Evolutionary conservation across 2,888 invertebrate species (phyloP), one percentile per base, ranked within the genome.

Genomic region (Biston betularia): DNA sequence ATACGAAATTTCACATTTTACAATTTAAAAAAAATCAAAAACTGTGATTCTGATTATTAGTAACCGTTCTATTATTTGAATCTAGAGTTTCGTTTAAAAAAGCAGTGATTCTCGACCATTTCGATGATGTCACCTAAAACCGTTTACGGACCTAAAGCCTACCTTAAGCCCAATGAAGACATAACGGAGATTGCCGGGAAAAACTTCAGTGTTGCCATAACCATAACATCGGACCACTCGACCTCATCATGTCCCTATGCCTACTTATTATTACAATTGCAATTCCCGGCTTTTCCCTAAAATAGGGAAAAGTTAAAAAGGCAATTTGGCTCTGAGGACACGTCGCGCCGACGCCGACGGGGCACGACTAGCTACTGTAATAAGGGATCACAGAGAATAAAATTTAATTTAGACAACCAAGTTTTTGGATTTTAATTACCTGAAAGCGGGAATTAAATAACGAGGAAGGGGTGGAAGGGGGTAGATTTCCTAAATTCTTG

Each of bases 291-390:
- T 85, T 83, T 88, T 89, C 88, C 88, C 89, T 88, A 92, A 92
- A 93, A 93, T 92, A 91, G 92, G 92, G 92, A 92, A 92, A 93
- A 94, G 92, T 94, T 94, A 94, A 94, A 92, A 87, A 90, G 93
- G 90, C 89, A 85, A 92, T 94, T 94, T 90, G 86, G 85, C 78
- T 82, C 79, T 79, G 80, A 78, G 80, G 84, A 90, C 94, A 94
- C 94, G 91, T 93, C 82, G 86, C 79, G 69, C 75, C 74, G 72
- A 71, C 74, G 75, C 61, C 73, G 24, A 24, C 24, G 64, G 65
- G 73, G 75, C 70, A 72, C 72, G 74, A 70, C 71, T 74, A 48
- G 50, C 74, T 48, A 52, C 62, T 54, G 59, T 72, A 73, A 71
- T 73, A 73, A 72, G 71, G 72, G 70, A 65, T 60, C 63, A 56